Percentiles rank a stretch among this genome's conserved stretches.
Evolutionary conservation across 2,113 vertebrate genomes (phyloP).

Genomic region (Chionomys nivalis): DNA sequence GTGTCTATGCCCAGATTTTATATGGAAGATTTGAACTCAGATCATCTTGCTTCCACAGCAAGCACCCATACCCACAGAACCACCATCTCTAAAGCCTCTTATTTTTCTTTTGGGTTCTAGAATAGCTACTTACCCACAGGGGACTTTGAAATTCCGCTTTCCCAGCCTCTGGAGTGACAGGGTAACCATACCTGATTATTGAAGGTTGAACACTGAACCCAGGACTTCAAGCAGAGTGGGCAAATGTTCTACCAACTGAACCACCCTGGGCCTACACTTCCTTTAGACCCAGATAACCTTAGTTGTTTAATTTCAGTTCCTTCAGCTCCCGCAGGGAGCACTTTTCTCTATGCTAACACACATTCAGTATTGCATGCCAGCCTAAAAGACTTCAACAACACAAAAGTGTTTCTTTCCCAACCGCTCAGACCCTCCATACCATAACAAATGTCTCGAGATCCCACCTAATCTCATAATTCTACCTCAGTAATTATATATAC

Average conservation of each 20-base stretch:
- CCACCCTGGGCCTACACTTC: background rate
- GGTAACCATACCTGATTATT: background rate
- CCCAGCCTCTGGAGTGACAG: too few species aligned
- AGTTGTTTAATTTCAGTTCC: constrained; percentile 16
- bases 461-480: constrained; percentile 32
- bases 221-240: too few species aligned
- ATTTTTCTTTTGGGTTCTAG: background rate
- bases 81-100: background rate
- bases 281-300: constrained; percentile 43
- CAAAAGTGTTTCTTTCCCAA: constrained; percentile 12
- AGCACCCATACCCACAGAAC: background rate
- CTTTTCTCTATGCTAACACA: constrained; percentile 20
- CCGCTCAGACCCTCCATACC: background rate
- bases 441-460: constrained; percentile 23
- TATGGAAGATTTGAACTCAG: background rate
- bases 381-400: background rate
- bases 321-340: background rate
- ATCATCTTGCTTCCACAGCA: background rate
- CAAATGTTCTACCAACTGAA: background rate
- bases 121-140: background rate
- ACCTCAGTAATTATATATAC: constrained; percentile 17
- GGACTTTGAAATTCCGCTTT: too few species aligned
- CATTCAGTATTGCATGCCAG: background rate
- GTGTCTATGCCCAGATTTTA: too few species aligned
- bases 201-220: background rate